Base-by-base conservation (phyloP, 2,113 vertebrate species). In the Solea solea region DNA sequence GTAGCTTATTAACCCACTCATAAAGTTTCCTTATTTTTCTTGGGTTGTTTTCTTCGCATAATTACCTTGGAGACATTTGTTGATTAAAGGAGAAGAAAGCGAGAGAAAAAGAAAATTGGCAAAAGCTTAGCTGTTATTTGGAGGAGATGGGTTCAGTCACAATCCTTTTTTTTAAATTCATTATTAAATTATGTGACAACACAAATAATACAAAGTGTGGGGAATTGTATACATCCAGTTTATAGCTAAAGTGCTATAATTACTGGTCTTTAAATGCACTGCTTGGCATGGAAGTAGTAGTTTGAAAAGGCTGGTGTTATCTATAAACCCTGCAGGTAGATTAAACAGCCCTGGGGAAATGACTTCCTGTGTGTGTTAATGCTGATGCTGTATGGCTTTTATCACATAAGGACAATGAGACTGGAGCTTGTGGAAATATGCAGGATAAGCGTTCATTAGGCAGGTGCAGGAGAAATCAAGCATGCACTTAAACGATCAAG, bases 1-100 rank as follows among this genome's bases (percentile, higher is more conserved):
- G 57, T 25, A 50, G 53, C 59, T 82, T 81, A 87, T 88, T 85
- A 82, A 89, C 62, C 63, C 48, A 61, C 84, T 80, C 66, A 81
- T 81, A 64, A 72, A 61, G 50, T 42, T 54, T 49, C 8, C 40
- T 34, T 71, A 21, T 72, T 77, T 85, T 72, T 51, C 46, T 72
- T 64, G 3, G 9, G 5, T 55, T 76, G 52, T 6, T 46, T 61
- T 67, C 13, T 55, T 50, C 46, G 64, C 50, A 64, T 71, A 78
- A 90, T 85, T 85, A 85, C 70, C 53, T 74, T 16, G 2, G 16
- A 72, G 40, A 40, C 45, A 48, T 4, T 48, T 48, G 45, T 48
- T 13, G 45, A 13, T 50, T 49, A 15, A 49, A 49, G 21, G 40
- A 59, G 42, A 13, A 44, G 41, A 9, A 39, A 58, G 61, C 15